Conservation (phyloP, 2,888 invertebrate species). For the Embidobia sp. region DNA sequence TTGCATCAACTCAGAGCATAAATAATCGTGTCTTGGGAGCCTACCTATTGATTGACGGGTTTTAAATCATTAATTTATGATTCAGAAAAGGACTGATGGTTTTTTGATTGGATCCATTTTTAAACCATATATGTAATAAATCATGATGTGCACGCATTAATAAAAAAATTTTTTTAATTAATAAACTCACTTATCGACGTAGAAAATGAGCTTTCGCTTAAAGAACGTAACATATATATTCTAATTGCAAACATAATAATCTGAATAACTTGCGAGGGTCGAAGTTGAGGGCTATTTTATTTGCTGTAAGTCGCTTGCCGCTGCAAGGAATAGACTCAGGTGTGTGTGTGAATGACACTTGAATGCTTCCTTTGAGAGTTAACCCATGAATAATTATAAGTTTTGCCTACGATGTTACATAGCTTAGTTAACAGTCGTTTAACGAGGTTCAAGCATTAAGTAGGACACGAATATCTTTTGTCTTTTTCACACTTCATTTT, state of each 20-base stretch:
- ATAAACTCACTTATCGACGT: too few species aligned
- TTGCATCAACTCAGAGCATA: conserved; percentile 29
- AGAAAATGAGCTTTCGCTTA: conserved; percentile 22
- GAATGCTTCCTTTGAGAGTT: conserved; percentile 53
- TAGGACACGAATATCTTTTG: too few species aligned
- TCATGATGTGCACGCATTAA: conserved; percentile 22
- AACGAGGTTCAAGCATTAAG: too few species aligned
- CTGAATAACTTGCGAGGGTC: too few species aligned
- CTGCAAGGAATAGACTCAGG: too few species aligned
- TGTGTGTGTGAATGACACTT: conserved; percentile 43
- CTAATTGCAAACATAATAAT: conserved; percentile 47
- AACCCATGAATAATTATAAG: conserved; percentile 72
- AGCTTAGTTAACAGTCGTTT: conserved; percentile 21
- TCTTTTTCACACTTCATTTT: too few species aligned
- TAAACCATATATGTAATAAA: conserved; percentile 45
- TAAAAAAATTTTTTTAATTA: too few species aligned
- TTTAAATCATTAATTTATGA: conserved; percentile 59
- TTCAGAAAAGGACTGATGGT: conserved; percentile 56
- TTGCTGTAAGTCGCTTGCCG: conserved; percentile 33
- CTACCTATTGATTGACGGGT: conserved; percentile 52
- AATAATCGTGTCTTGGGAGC: conserved; percentile 44
- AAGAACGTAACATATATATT: too few species aligned
- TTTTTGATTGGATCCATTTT: conserved; percentile 60
- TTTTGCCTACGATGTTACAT: conserved; percentile 64
- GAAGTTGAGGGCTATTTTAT: conserved; percentile 35